phyloP scores from a whole-genome alignment of 37 sponge, comb jelly and placozoan genomes.

The Ephydatia muelleri region DNA sequence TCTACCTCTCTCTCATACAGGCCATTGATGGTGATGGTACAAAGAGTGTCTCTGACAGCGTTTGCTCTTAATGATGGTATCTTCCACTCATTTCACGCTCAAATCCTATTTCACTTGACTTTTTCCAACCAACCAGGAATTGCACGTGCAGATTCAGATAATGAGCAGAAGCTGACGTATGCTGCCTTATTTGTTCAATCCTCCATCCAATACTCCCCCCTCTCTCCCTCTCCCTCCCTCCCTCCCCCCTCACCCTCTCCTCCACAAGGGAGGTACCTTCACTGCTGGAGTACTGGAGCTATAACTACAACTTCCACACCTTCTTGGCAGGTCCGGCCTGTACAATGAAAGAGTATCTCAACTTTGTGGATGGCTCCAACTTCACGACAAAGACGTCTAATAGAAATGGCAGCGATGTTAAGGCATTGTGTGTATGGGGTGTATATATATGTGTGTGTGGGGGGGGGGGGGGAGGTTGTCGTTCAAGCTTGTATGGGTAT shows the following conservation, averaged over 20 bases:
- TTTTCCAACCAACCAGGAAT: neutral
- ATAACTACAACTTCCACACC: slow-evolving; percentile 79
- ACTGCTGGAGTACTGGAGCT: slow-evolving; percentile 70
- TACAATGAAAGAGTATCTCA: slow-evolving; percentile 58
- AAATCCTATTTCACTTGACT: neutral
- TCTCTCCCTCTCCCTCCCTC: neutral
- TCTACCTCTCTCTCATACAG: no score
- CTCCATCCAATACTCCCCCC: neutral
- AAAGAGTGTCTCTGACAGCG: no score
- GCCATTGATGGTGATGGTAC: no score
- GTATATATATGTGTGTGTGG: no score
- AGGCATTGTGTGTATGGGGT: no score
- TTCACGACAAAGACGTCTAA: neutral
- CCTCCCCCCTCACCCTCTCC: neutral
- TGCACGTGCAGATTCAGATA: slow-evolving; percentile 51
- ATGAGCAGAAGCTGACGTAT: slow-evolving; percentile 55
- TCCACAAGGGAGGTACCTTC: slow-evolving; percentile 35
- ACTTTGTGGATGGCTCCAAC: slow-evolving; percentile 80
- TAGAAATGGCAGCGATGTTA: neutral
- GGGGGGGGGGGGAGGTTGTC: no score
- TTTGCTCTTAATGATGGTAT: neutral
- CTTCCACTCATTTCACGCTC: neutral
- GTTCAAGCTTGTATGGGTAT: no score
- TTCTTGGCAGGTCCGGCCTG: slow-evolving; percentile 73
- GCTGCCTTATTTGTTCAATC: slow-evolving; percentile 4